A percentile compares a stretch with the other conserved stretches of the same genome.
These are phyloP conservation scores for Penaeus chinensis DNA, from an alignment of 1,140 invertebrate species.

Conservation along the genomic window DNA sequence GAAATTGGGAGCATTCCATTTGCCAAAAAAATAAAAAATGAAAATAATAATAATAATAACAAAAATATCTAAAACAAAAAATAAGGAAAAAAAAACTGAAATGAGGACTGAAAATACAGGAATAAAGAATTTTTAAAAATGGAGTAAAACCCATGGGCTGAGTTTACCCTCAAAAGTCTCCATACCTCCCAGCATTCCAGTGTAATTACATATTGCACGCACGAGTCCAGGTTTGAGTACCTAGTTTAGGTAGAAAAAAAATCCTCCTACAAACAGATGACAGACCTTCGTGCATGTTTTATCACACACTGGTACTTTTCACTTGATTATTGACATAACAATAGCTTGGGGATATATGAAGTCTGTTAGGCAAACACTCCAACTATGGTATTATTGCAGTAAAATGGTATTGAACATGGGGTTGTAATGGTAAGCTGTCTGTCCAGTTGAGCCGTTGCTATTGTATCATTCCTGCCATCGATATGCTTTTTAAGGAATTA, in stretches of 20 bases:
- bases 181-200: conserved; percentile 57
- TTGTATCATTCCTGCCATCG: conserved; percentile 59
- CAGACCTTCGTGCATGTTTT: conserved; percentile 57
- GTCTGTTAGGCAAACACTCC: conserved; percentile 61
- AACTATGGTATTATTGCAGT: conserved; percentile 62
- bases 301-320: conserved; percentile 60
- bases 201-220: conserved; percentile 59
- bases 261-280: conserved; percentile 60
- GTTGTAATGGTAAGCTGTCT: conserved; percentile 58
- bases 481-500: conserved; percentile 58
- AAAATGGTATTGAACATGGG: conserved; percentile 55
- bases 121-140: conserved; percentile 42
- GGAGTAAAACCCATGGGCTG: conserved; percentile 49
- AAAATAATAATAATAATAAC: no score
- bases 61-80: no score
- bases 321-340: conserved; percentile 54
- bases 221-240: conserved; percentile 57
- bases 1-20: conserved; percentile 51
- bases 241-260: conserved; percentile 60
- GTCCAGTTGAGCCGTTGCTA: conserved; percentile 57
- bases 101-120: conserved; percentile 28
- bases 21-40: conserved; percentile 13
- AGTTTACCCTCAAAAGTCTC: conserved; percentile 56
- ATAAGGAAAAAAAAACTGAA: not conserved
- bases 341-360: conserved; percentile 59